phyloP scores from a whole-genome alignment of 2,797 vertebrate species.

The Xerus rutilus region DNA sequence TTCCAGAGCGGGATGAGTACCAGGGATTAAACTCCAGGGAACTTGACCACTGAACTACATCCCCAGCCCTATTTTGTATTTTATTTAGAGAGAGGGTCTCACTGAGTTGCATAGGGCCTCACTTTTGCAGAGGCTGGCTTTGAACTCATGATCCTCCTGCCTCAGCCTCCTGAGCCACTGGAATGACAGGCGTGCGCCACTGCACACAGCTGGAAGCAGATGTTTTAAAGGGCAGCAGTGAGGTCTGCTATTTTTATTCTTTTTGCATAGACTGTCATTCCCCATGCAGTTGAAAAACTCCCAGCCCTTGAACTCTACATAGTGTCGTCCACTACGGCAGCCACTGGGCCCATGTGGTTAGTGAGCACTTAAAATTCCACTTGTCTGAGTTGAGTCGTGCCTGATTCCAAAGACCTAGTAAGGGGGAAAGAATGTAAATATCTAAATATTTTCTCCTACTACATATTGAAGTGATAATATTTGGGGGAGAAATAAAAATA shows the following conservation, averaged over 20 bases:
- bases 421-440: background rate
- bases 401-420: background rate
- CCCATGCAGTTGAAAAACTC: background rate
- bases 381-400: background rate
- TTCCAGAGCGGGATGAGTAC: no score
- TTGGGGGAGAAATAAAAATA: background rate
- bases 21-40: no score
- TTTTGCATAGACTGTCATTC: background rate
- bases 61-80: no score
- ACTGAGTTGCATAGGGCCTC: no score
- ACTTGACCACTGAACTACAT: no score
- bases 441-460: background rate
- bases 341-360: background rate
- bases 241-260: background rate
- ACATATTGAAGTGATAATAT: background rate
- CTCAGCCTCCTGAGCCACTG: no score
- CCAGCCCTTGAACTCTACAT: background rate
- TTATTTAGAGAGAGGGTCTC: no score
- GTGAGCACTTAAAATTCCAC: background rate
- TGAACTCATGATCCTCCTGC: no score
- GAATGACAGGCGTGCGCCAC: no score
- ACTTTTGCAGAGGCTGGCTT: no score
- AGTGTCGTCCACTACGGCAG: fast-evolving
- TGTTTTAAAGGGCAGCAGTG: no score
- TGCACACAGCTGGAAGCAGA: no score